Evolutionary conservation across 1,140 invertebrate genomes (phyloP).

Genomic region (Steinernema feltiae): DNA sequence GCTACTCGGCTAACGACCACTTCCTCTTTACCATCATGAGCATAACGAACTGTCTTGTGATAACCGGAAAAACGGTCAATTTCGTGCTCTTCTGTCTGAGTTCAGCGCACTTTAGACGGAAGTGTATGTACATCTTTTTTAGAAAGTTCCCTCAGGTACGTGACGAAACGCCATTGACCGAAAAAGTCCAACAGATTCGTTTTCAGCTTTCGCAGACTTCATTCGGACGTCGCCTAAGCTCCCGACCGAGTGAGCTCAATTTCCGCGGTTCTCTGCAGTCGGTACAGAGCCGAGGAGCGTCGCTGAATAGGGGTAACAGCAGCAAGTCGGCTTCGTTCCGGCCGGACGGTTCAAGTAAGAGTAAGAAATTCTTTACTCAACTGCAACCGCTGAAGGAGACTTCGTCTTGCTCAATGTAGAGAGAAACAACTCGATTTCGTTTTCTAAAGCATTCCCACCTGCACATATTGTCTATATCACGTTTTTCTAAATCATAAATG

Average conservation of each 20-base stretch:
- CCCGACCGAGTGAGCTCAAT: not conserved
- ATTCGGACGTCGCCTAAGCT: slow-evolving; percentile 5
- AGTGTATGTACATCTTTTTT: slow-evolving; percentile 45
- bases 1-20: slow-evolving; percentile 38
- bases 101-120: slow-evolving; percentile 52
- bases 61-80: slow-evolving; percentile 54
- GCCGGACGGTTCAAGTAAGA: not conserved
- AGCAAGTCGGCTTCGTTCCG: not conserved
- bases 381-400: not conserved
- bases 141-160: slow-evolving; percentile 51
- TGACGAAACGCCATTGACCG: not conserved
- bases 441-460: not conserved
- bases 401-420: not conserved
- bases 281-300: not conserved
- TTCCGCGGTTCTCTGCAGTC: not conserved
- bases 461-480: no score
- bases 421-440: no score
- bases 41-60: slow-evolving; percentile 50
- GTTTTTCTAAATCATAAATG: not conserved
- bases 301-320: not conserved
- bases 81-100: slow-evolving; percentile 55
- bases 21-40: slow-evolving; percentile 34
- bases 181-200: not conserved
- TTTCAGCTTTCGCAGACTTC: slow-evolving; percentile 6
- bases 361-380: not conserved